Evolutionary conservation across 2,888 invertebrate species (phyloP), one percentile per base, ranked within the genome.

Genomic region (Mylabris sibirica): DNA sequence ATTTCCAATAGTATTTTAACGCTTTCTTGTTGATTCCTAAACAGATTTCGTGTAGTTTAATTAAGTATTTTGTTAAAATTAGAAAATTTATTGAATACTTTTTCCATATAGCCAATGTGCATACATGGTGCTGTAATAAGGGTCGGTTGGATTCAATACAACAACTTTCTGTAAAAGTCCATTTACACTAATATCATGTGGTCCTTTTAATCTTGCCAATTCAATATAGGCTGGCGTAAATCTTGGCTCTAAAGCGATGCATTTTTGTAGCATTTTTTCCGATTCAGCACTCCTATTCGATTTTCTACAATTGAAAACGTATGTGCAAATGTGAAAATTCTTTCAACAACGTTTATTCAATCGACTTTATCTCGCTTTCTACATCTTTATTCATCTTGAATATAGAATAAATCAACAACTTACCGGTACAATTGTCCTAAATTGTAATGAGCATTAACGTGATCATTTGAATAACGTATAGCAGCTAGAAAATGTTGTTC

Each of bases 381-480:
- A n/a, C n/a, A n/a, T n/a, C n/a, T n/a, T n/a, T n/a, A 35, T 35
- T 35, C 1, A 6, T 35, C 2, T 41, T 41, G 41, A 35, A 14
- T 14, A 17, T n/a, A 44, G n/a, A 44, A 5, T 1, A 64, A 20
- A 59, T 14, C n/a, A 12, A 22, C 24, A 22, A 79, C 87, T 88
- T 85, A 93, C 94, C 94, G 91, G 86, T 91, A 93, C 41, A 95
- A 87, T 82, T 92, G 92, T 22, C 93, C 95, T 64, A 95, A 88
- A 85, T 95, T 95, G 83, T 93, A 94, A 83, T 94, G 92, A 35
- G 95, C 95, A 79, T 94, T 93, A 65, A 93, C 91, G 81, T 95
- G 95, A 72, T 91, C 89, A 3, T 91, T 88, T 76, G 92, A 92
- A 80, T 92, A 90, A 72, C 89, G 87, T 74, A 93, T 89, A 8